Evolutionary conservation across 2,888 invertebrate genomes (phyloP).

Genomic region (Xestia xanthographa): DNA sequence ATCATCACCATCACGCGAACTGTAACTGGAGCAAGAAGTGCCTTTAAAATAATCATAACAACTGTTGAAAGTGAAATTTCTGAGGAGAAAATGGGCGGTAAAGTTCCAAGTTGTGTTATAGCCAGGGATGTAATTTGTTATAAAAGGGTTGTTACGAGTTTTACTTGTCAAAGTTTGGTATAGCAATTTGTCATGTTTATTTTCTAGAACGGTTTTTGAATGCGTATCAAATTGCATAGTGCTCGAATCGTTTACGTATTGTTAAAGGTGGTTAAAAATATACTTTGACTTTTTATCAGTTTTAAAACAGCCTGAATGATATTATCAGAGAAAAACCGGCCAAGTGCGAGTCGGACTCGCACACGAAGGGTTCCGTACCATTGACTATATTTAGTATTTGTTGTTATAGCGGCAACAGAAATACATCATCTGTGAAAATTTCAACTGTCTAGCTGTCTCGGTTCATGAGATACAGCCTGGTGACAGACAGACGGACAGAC

Average conservation of each 20-base stretch:
- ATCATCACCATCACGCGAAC: constrained; percentile 42
- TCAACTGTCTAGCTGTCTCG: no score
- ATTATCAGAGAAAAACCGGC: not conserved
- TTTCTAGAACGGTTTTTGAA: not conserved
- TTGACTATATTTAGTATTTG: no score
- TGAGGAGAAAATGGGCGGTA: not conserved
- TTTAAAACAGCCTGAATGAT: not conserved
- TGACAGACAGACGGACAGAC: no score
- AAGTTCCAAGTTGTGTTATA: not conserved
- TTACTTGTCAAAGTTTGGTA: not conserved
- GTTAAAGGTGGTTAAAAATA: not conserved
- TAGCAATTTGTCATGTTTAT: not conserved
- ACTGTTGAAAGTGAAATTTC: constrained; percentile 55
- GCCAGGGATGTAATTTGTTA: not conserved
- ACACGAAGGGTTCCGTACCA: no score
- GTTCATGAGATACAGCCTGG: no score
- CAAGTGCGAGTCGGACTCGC: no score
- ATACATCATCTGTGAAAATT: no score
- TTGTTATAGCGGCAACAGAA: no score
- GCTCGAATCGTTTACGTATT: not conserved
- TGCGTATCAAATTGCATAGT: no score
- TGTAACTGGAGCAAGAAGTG: constrained; percentile 52
- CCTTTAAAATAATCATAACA: constrained; percentile 45
- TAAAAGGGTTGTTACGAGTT: not conserved
- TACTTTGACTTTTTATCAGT: not conserved